phyloP scores from a whole-genome alignment of 53 echinoderm and acorn worm species.

The Paracentrotus lividus region DNA sequence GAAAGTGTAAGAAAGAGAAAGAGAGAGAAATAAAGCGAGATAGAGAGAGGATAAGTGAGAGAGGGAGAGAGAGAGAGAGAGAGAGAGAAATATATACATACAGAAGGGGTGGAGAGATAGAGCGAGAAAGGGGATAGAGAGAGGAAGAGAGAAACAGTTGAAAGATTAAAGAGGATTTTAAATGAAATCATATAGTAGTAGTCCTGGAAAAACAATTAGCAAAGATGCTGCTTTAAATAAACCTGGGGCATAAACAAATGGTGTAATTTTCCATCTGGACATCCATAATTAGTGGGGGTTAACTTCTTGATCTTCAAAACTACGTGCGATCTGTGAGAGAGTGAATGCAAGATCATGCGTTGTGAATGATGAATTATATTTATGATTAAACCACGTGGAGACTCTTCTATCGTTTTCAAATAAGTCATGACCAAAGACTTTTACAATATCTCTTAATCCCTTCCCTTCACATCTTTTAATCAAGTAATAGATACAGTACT shows the following conservation, averaged over 20 bases:
- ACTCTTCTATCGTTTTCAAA: constrained; percentile 72
- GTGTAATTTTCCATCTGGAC: too few species aligned
- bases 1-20: neutral
- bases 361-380: constrained; percentile 6
- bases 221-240: too few species aligned
- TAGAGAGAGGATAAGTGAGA: neutral
- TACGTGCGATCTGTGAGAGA: neutral
- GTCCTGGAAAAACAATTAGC: too few species aligned
- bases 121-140: neutral
- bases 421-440: constrained; percentile 64
- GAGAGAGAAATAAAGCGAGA: neutral
- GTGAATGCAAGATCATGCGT: constrained; percentile 42
- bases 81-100: neutral
- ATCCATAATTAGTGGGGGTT: neutral
- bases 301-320: neutral
- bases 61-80: neutral
- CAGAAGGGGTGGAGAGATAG: neutral
- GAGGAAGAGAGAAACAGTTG: neutral
- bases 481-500: constrained; percentile 80
- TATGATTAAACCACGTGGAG: constrained; percentile 52
- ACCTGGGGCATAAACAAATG: too few species aligned
- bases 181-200: neutral
- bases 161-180: neutral
- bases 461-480: constrained; percentile 73
- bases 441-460: constrained; percentile 58